Evolutionary conservation across 2,888 invertebrate species (phyloP).

Genomic region (Panzeria rudis): DNA sequence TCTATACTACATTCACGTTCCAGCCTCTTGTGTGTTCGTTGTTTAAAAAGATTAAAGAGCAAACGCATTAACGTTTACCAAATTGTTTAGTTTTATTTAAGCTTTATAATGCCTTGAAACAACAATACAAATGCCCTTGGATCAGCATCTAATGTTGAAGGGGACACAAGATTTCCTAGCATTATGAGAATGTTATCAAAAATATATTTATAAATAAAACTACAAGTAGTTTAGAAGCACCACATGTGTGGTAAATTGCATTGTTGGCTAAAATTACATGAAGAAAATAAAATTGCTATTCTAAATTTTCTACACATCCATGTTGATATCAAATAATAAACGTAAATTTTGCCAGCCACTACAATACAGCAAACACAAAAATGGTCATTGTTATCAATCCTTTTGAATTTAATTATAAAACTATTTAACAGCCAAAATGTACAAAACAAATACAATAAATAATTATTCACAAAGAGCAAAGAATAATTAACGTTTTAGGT

Average conservation of each 20-base stretch:
- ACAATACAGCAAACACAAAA: conserved; percentile 3
- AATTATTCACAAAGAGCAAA: neutral
- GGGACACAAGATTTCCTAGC: conserved; percentile 3
- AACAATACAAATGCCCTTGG: neutral
- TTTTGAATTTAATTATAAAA: conserved; percentile 48
- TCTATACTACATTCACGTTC: neutral
- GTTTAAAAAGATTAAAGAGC: conserved; percentile 25
- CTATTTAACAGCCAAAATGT: conserved; percentile 26
- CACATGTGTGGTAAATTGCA: conserved; percentile 67
- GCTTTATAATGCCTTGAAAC: conserved; percentile 22
- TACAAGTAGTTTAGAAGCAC: conserved; percentile 54
- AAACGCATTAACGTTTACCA: conserved; percentile 57
- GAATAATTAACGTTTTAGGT: conserved; percentile 45
- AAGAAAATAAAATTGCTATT: conserved; percentile 19
- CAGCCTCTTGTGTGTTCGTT: conserved; percentile 34
- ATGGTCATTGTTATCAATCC: conserved; percentile 30
- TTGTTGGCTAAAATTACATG: conserved; percentile 21
- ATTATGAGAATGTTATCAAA: conserved; percentile 23
- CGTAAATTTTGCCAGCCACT: conserved; percentile 47
- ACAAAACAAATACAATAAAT: neutral
- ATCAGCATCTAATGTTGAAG: conserved; percentile 30
- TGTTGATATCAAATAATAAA: conserved; percentile 33
- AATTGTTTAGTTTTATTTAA: conserved; percentile 53
- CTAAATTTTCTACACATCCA: neutral
- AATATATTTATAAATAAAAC: conserved; percentile 49